Base-by-base conservation (phyloP, 2,797 vertebrate genomes). In the Toxotes lorentzi region DNA sequence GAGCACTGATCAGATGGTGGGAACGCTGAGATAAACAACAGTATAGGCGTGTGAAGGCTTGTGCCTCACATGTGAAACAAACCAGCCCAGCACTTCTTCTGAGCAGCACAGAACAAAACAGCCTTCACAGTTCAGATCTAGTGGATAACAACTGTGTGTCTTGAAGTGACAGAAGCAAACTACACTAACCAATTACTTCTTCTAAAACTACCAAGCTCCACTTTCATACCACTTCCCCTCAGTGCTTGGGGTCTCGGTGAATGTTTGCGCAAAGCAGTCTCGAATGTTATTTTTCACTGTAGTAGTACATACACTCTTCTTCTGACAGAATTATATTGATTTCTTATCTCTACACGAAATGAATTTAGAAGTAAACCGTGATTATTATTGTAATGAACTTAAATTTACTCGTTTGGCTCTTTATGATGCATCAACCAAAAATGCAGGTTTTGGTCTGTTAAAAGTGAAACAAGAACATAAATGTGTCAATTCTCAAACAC, bases 11-110 rank as follows among this genome's bases (percentile, higher is more conserved):
- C 79, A 76, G 81, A 74, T n/a, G 70, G 79, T 90, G 85, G 78
- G 82, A 91, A 89, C 68, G 17, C 60, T 24, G 74, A 14, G 70
- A 81, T 73, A 88, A 88, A 82, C 64, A 79, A 69, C 69, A 5
- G 74, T 32, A 88, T 88, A 76, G 86, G 92, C 93, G 76, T 90
- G 94, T 88, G 71, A 73, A 88, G 88, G 85, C 93, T 78, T 93
- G 92, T 54, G 43, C 7, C 54, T 66, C 66, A 35, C 35, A 43
- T 77, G 57, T 60, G 70, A 86, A 74, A 81, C 56, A 75, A 63
- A 67, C 41, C 76, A 73, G 51, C 34, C 53, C 35, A 67, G 61
- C 71, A 41, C 66, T 73, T 71, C 66, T 34, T 63, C 38, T 68
- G 59, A 32, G 56, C 38, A 73, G 69, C 71, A 57, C 53, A 76